These are phyloP conservation scores for Ceratina japonica DNA, from an alignment of 1,140 invertebrate genomes.

Conservation along the genomic window DNA sequence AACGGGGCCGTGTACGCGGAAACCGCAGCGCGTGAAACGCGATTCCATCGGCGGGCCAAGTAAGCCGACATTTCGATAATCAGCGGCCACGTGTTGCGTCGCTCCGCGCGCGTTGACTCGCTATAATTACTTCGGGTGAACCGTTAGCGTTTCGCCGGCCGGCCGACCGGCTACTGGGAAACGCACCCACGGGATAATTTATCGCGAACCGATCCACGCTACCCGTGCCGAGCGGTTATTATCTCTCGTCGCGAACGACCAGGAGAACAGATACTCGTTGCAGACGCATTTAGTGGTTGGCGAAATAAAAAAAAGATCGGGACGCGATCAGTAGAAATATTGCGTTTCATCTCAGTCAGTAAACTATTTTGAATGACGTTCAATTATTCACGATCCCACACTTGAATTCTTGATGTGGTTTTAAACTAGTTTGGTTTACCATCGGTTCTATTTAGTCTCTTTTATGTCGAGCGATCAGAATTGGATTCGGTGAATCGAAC, in stretches of 20 bases:
- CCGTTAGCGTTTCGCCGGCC: conserved; percentile 23
- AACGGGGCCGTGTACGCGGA: conserved; percentile 10
- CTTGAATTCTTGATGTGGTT: too few species aligned
- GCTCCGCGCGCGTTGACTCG: conserved; percentile 48
- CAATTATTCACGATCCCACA: too few species aligned
- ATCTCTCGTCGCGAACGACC: not conserved
- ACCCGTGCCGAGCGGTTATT: conserved; percentile 17
- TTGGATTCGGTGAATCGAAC: too few species aligned
- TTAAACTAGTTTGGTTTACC: too few species aligned
- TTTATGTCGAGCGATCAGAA: too few species aligned
- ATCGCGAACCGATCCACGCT: conserved; percentile 37
- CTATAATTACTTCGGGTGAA: conserved; percentile 58
- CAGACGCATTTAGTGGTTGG: not conserved
- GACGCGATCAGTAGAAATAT: not conserved
- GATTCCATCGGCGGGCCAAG: conserved; percentile 46
- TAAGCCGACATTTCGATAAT: conserved; percentile 62
- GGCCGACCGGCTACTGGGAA: conserved; percentile 1
- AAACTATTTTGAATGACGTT: too few species aligned
- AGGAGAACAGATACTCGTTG: not conserved
- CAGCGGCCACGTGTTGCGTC: conserved; percentile 63
- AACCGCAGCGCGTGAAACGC: conserved; percentile 40
- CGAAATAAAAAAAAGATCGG: not conserved
- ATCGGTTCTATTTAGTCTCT: too few species aligned
- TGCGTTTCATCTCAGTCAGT: too few species aligned
- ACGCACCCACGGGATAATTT: conserved; percentile 29